Evolutionary conservation across 2,888 invertebrate genomes (phyloP), one percentile per base, ranked within the genome.

Genomic region (Heliconius ismenius): DNA sequence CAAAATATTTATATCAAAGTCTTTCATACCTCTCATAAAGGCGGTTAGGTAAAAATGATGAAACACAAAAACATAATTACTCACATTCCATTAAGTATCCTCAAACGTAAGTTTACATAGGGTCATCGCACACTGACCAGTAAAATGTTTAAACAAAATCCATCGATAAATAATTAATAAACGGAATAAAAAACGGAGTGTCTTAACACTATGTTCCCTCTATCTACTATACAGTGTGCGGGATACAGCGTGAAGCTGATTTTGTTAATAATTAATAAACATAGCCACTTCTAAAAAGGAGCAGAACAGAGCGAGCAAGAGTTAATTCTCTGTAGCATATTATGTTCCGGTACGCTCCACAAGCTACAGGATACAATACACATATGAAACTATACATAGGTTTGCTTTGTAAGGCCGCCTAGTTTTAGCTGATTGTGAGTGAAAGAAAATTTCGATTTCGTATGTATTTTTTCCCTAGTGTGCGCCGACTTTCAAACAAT

Each of bases 381-480:
- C 4, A 67, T 39, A 67, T 15, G 67, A 39, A 39, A 7, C n/a
- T 39, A 24, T 39, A 36, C 64, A 32, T 32, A 15, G 3, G 21
- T 32, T 64, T 64, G 28, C 28, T 64, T 64, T 64, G 64, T 21
- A 36, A 64, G n/a, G 3, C 32, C 32, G 64, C 64, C 64, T 64
- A 21, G 36, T 24, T 67, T 67, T 67, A 67, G 67, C 24, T 67
- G 39, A 24, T 43, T 39, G 67, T 39, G 39, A 39, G 67, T 39
- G 39, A 39, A 39, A 15, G 13, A 43, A 18, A 1, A 39, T 67
- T 67, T 26, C 26, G 26, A 26, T 26, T 65, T 39, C 7, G 15
- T 24, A 43, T n/a, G 15, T 24, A 39, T 67, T 39, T 67, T 39
- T n/a, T 15, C 4, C 24, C 24, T 39, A 67, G 6, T 39, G 11